phyloP scores from a whole-genome alignment of 2,888 invertebrate species.

The Mesorhabditis sp. region DNA sequence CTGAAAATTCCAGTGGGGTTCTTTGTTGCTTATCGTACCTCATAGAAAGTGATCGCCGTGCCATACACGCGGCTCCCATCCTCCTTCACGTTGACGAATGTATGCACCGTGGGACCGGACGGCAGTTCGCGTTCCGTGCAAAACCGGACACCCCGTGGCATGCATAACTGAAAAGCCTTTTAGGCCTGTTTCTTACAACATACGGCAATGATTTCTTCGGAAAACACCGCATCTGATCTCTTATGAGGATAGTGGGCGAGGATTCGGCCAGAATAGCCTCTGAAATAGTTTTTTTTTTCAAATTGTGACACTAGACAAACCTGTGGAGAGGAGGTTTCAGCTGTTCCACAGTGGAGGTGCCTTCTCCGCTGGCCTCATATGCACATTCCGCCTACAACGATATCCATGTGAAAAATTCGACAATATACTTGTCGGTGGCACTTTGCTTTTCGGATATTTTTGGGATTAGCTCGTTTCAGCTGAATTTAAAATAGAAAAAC shows the following conservation, averaged over 20 bases:
- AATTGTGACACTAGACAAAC: neutral
- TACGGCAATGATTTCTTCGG: constrained; percentile 88
- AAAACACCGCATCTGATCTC: constrained; percentile 66
- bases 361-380: neutral
- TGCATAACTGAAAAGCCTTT: constrained; percentile 75
- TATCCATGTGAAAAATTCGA: neutral
- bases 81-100: constrained; percentile 92
- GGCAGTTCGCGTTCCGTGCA: constrained; percentile 82
- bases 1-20: constrained; percentile 17
- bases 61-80: constrained; percentile 92
- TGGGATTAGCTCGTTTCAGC: no score
- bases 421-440: neutral
- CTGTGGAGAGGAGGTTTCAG: neutral
- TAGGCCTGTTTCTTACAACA: constrained; percentile 27
- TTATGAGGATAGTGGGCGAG: constrained; percentile 90
- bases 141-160: constrained; percentile 89
- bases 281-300: neutral
- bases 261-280: constrained; percentile 80
- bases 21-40: constrained; percentile 63
- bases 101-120: constrained; percentile 71
- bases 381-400: neutral
- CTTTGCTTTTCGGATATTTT: neutral
- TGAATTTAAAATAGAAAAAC: no score
- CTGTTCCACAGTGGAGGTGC: neutral
- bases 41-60: constrained; percentile 89